These are phyloP conservation scores for Pseudorhombus dupliciocellatus DNA, from an alignment of 2,113 vertebrate genomes.

Conservation along the genomic window DNA sequence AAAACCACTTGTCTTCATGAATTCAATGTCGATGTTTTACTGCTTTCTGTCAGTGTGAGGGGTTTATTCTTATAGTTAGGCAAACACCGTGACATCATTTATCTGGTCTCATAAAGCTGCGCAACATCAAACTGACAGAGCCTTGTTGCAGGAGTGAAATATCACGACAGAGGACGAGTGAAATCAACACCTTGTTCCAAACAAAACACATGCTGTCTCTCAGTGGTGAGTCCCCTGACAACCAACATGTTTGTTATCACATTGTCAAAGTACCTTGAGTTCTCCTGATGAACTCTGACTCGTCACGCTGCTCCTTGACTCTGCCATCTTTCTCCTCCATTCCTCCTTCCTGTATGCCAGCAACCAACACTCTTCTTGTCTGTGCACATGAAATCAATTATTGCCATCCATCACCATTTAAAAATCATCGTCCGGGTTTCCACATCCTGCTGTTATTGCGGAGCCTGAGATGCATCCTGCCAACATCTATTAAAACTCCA, in stretches of 20 bases:
- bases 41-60: too few relatives aligned
- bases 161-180: not conserved
- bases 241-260: slow-evolving; percentile 43
- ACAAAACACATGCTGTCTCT: slow-evolving; percentile 43
- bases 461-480: slow-evolving; percentile 61
- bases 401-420: slow-evolving; percentile 70
- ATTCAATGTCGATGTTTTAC: too few relatives aligned
- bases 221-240: not conserved
- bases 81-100: too few relatives aligned
- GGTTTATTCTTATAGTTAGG: too few relatives aligned
- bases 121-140: too few relatives aligned
- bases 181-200: slow-evolving; percentile 11
- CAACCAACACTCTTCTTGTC: slow-evolving; percentile 44
- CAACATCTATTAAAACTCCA: slow-evolving; percentile 75
- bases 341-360: slow-evolving; percentile 36
- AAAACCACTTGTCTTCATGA: too few relatives aligned
- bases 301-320: slow-evolving; percentile 1
- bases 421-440: slow-evolving; percentile 64
- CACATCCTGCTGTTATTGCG: slow-evolving; percentile 68
- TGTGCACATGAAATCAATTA: slow-evolving; percentile 48
- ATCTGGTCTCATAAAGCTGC: too few relatives aligned
- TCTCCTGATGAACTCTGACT: slow-evolving; percentile 48
- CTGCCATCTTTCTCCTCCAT: not conserved
- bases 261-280: slow-evolving; percentile 40
- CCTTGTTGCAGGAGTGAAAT: not conserved